Conservation (phyloP, 2,888 invertebrate genomes). For the Erebia palarica region DNA sequence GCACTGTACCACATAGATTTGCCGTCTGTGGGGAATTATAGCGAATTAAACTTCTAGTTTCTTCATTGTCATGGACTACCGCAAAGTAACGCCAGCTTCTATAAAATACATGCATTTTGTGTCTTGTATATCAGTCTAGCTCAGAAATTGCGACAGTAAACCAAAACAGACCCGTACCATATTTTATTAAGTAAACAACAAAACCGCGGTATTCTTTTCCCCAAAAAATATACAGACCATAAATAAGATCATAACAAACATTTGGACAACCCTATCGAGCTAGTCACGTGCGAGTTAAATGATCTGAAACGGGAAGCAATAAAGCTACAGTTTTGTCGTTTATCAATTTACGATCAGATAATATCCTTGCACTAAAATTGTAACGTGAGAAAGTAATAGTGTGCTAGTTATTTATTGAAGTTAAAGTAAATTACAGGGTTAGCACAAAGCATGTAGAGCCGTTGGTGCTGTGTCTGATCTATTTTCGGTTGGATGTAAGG, state of each 20-base stretch:
- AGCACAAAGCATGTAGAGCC: not conserved
- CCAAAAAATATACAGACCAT: slow-evolving; percentile 46
- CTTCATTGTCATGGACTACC: no score
- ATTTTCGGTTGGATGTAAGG: no score
- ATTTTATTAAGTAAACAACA: slow-evolving; percentile 42
- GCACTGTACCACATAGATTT: no score
- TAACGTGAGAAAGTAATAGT: slow-evolving; percentile 32
- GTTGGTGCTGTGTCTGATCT: no score
- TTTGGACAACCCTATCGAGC: slow-evolving; percentile 65
- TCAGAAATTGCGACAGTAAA: slow-evolving; percentile 34
- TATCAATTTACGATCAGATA: slow-evolving; percentile 67
- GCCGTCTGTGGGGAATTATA: no score
- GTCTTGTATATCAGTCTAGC: slow-evolving; percentile 14
- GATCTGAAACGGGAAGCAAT: slow-evolving; percentile 75
- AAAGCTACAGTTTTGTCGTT: slow-evolving; percentile 70
- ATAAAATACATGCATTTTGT: slow-evolving; percentile 2
- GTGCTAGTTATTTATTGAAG: slow-evolving; percentile 5
- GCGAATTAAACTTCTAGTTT: no score
- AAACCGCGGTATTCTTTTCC: slow-evolving; percentile 31
- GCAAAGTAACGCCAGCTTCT: no score
- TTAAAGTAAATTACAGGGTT: not conserved
- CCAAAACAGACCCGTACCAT: slow-evolving; percentile 37
- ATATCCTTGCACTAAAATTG: slow-evolving; percentile 43
- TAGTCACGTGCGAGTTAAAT: slow-evolving; percentile 76
- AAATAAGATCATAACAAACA: slow-evolving; percentile 65